Percentiles rank a stretch among this genome's conserved stretches.
These are phyloP conservation scores for Synergus laeviventris DNA, from an alignment of 2,888 invertebrate species.

Conservation along the genomic window DNA sequence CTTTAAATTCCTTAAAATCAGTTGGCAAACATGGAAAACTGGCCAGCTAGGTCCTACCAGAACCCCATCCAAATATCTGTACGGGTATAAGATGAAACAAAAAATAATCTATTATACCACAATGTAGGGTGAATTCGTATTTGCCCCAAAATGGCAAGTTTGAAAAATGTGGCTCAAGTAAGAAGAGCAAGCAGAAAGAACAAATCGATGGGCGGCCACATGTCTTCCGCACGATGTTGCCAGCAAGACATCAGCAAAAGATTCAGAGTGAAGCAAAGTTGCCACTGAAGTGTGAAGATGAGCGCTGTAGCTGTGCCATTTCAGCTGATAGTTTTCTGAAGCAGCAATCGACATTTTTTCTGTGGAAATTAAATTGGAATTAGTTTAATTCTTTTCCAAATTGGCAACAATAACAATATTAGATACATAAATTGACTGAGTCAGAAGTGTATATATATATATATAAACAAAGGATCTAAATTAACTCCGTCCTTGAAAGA, in stretches of 20 bases:
- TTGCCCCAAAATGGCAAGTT: constrained; percentile 74
- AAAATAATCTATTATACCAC: too few relatives aligned
- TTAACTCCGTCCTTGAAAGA: too few relatives aligned
- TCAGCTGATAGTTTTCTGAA: constrained; percentile 89
- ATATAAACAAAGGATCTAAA: too few relatives aligned
- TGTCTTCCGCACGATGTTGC: constrained; percentile 88
- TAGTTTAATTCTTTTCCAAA: not conserved
- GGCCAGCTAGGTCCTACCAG: too few relatives aligned
- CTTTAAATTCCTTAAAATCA: too few relatives aligned
- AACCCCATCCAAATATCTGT: too few relatives aligned
- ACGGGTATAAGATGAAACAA: too few relatives aligned
- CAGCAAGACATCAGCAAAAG: constrained; percentile 89
- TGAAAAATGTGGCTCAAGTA: constrained; percentile 80
- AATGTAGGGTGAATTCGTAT: constrained; percentile 74
- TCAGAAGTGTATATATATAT: too few relatives aligned
- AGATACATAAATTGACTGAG: too few relatives aligned
- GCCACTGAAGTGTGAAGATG: constrained; percentile 90
- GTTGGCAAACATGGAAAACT: too few relatives aligned
- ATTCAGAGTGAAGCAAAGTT: constrained; percentile 85
- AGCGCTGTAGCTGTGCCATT: constrained; percentile 91
- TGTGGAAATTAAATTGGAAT: constrained; percentile 43
- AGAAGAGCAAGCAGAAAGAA: constrained; percentile 88
- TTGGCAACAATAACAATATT: too few relatives aligned
- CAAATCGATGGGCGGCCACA: constrained; percentile 90
- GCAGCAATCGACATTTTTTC: constrained; percentile 77